These are phyloP conservation scores for Tetraneura akinire DNA, from an alignment of 1,140 invertebrate species.

Conservation along the genomic window DNA sequence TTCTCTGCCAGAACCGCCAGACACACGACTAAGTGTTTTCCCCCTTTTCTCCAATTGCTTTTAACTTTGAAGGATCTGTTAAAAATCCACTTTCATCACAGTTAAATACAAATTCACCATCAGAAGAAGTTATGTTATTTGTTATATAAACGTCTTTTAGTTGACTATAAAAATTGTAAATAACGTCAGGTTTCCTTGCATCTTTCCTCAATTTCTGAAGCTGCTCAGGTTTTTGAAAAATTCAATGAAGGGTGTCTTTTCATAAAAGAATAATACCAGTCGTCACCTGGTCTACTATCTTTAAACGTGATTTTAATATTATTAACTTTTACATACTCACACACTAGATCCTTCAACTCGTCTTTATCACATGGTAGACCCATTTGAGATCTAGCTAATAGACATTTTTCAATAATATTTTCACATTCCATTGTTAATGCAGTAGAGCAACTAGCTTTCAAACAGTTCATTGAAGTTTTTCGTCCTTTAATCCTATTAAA, in stretches of 20 bases:
- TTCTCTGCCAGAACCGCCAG: conserved; percentile 55
- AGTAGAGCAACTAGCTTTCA: neutral
- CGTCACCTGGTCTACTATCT: neutral
- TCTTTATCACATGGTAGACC: too few relatives aligned
- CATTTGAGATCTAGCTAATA: too few relatives aligned
- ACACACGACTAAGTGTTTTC: conserved; percentile 54
- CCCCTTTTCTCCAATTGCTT: conserved; percentile 56
- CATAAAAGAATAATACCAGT: conserved; percentile 9
- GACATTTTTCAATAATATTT: neutral
- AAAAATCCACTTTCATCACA: conserved; percentile 11
- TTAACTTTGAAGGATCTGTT: conserved; percentile 24
- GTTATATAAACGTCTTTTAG: neutral
- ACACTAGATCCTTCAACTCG: neutral
- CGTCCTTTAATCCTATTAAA: neutral
- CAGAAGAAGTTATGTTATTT: neutral
- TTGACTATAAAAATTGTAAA: neutral
- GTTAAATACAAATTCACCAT: neutral
- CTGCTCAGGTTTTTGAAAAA: conserved; percentile 13
- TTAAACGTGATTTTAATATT: neutral
- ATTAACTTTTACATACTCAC: neutral
- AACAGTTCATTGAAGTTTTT: neutral
- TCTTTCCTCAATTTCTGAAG: neutral
- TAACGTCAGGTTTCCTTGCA: neutral
- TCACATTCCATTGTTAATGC: neutral
- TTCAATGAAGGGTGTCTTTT: neutral